Base-by-base conservation (phyloP, 1,140 invertebrate genomes). In the Temnothorax nylanderi region DNA sequence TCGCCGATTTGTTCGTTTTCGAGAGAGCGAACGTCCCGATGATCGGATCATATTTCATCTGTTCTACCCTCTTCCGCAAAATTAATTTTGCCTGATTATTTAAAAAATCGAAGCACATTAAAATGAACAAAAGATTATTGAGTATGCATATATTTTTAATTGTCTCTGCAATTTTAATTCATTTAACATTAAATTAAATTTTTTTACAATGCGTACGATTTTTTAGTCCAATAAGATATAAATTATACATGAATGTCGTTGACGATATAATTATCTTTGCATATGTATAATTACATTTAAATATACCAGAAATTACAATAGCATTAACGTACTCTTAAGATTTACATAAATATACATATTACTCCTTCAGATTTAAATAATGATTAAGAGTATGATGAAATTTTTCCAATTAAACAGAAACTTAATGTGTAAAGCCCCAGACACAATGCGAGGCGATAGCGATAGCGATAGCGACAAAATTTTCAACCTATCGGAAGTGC, bases 31-130 rank as follows among this genome's bases (percentile, higher is more conserved):
- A 75, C 41, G 54, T 37, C 7, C 11, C 32, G 69, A 82, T 69
- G 62, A 84, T 75, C n/a, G 41, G n/a, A 56, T 75, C 80, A 84
- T 84, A 84, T 74, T 84, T 84, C 41, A 84, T 60, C 69, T 74
- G 11, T 26, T 34, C 54, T 41, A 32, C 32, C 3, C 54, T 32
- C 6, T 41, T 2, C 10, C 11, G 54, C 67, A 34, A 75, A 84
- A 84, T 41, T 51, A 74, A 84, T 84, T 74, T 64, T 56, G 4
- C 13, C 26, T 58, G 11, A n/a, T 74, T 60, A 82, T 11, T 74
- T 56, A 13, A 60, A 82, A 82, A 82, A 47, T 71, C 21, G 41
- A 7, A 41, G 26, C 26, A 7, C 26, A 60, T 82, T 82, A 82
- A 74, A 82, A 56, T 44, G 41, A 58, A 60, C 41, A 84, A 75